Conservation (phyloP, 2,888 invertebrate genomes). For the Tillus elongatus region DNA sequence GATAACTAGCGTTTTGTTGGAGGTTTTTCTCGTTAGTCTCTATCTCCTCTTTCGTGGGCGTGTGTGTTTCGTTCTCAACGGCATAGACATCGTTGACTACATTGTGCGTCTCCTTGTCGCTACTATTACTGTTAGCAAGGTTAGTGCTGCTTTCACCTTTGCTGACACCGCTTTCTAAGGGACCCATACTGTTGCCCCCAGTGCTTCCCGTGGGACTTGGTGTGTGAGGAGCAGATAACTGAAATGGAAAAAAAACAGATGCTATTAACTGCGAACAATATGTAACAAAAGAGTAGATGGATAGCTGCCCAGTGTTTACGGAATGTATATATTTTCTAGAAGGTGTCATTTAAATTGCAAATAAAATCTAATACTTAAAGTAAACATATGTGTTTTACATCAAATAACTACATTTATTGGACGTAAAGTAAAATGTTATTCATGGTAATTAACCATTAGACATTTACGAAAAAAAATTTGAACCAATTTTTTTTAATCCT, state of each 20-base stretch:
- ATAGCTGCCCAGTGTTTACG: no score
- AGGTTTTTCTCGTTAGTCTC: slow-evolving; percentile 52
- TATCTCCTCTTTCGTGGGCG: slow-evolving; percentile 48
- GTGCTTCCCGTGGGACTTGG: slow-evolving; percentile 41
- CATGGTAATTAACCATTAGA: no score
- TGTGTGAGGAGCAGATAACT: slow-evolving; percentile 40
- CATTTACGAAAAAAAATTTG: no score
- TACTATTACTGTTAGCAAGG: slow-evolving; percentile 25
- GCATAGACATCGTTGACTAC: slow-evolving; percentile 40
- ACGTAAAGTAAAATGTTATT: no score
- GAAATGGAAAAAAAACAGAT: slow-evolving; percentile 9
- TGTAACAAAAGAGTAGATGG: no score
- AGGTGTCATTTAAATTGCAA: no score
- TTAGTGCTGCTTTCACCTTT: slow-evolving; percentile 33
- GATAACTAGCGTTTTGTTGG: slow-evolving; percentile 53
- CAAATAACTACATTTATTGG: no score
- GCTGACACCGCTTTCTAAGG: slow-evolving; percentile 34
- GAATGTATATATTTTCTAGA: no score
- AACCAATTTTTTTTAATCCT: no score
- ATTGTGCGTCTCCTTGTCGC: slow-evolving; percentile 31
- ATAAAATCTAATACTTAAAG: no score
- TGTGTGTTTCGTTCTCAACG: slow-evolving; percentile 43
- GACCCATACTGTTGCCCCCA: slow-evolving; percentile 33
- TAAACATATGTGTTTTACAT: no score
- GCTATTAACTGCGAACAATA: no score